A percentile compares a stretch with the other conserved stretches of the same genome.
These are phyloP conservation scores for Hyperopisus bebe DNA, from an alignment of 2,113 vertebrate species.

Conservation along the genomic window DNA sequence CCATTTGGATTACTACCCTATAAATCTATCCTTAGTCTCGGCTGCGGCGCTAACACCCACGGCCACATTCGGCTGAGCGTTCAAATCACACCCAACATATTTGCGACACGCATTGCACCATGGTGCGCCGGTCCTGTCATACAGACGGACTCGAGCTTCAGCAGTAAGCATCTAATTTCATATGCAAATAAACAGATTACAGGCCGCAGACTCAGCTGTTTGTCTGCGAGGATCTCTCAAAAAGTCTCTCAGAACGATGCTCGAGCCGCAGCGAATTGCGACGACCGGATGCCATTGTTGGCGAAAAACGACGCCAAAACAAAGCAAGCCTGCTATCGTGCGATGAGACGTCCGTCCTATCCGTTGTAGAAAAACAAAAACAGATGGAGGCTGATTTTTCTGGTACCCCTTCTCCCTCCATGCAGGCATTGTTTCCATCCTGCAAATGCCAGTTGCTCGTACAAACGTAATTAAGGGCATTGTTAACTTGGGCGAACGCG, in stretches of 20 bases:
- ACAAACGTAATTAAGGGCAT: conserved; percentile 46
- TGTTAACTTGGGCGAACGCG: conserved; percentile 47
- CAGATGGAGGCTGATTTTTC: conserved; percentile 24
- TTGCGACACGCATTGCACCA: neutral
- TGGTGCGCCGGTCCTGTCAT: neutral
- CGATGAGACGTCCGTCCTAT: neutral
- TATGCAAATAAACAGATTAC: neutral
- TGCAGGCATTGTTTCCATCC: conserved; percentile 11
- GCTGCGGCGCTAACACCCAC: neutral
- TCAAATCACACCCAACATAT: neutral
- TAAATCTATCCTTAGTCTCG: conserved; percentile 2
- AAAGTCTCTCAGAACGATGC: neutral
- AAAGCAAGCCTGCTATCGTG: neutral
- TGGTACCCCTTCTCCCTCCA: conserved; percentile 29
- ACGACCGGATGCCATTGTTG: neutral
- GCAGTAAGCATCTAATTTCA: neutral
- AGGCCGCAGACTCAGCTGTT: neutral
- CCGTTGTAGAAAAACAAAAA: conserved; percentile 1
- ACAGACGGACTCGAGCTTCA: neutral
- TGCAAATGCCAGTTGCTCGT: conserved; percentile 43
- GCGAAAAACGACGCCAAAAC: neutral
- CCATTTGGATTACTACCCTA: conserved; percentile 20
- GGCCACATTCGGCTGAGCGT: neutral
- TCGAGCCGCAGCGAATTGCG: neutral
- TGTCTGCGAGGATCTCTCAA: neutral